A percentile compares a stretch with the other conserved stretches of the same genome.
These are phyloP conservation scores for Malurus alboscapulatus DNA, from an alignment of 2,113 vertebrate genomes.

Conservation along the genomic window DNA sequence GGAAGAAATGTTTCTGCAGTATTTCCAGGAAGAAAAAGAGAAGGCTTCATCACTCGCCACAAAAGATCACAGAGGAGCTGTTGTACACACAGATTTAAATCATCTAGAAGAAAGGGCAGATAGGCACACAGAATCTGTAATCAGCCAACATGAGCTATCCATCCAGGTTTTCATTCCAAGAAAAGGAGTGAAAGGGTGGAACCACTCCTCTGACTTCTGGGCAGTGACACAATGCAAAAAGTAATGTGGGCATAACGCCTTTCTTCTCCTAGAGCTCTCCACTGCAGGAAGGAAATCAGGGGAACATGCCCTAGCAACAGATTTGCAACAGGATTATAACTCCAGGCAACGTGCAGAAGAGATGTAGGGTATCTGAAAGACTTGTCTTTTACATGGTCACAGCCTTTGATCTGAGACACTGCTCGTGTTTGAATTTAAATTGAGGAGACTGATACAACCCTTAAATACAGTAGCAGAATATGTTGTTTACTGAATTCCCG, in stretches of 20 bases:
- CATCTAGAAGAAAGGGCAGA: not conserved
- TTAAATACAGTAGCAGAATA: not conserved
- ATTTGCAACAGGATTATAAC: not conserved
- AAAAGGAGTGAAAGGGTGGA: not conserved
- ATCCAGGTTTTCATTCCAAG: not conserved
- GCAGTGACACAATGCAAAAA: not conserved
- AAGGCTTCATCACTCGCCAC: not conserved
- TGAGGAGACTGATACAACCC: not conserved
- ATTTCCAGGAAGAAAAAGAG: not conserved
- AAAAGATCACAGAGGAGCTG: not conserved
- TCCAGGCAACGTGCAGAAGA: not conserved
- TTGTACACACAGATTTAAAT: not conserved
- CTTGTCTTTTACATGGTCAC: not conserved
- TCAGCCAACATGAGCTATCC: not conserved
- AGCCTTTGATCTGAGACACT: not conserved
- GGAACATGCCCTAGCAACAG: not conserved
- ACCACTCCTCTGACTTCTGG: not conserved
- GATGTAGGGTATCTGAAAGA: not conserved
- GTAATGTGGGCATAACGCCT: fast-evolving
- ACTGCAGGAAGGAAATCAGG: not conserved
- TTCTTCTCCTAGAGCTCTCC: not conserved
- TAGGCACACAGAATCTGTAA: not conserved
- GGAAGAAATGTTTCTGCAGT: not conserved
- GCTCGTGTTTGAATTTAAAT: not conserved
- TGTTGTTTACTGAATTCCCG: not conserved